Evolutionary conservation across 2,797 vertebrate genomes (phyloP), one percentile per base, ranked within the genome.

Genomic region (Amblyopsis hoosieri): DNA sequence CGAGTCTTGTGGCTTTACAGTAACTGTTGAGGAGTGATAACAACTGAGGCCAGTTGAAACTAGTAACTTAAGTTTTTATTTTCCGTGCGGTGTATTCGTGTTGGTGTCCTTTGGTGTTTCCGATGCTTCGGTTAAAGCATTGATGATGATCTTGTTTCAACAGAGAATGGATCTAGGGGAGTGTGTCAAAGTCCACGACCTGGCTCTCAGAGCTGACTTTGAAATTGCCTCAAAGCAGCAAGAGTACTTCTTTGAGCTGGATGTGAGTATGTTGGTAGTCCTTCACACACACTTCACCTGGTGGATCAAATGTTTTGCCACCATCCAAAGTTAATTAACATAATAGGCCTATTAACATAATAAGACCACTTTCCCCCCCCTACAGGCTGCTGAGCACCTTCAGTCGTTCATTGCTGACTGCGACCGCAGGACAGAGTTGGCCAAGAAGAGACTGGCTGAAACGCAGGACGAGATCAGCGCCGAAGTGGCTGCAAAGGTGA

Each of bases 91-190:
- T 42, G 37, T 9, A 42, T 42, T 42, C 6, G 3, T 9, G 37
- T 7, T 9, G 9, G 37, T 42, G 9, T 23, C 23, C 3, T 23
- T 23, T 23, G 37, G 37, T 29, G 12, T 10, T 12, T 23, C 5
- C 23, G 10, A 23, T 23, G 52, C 3, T 5, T 31, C 29, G 10
- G 9, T 19, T 11, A 51, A 11, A 50, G 10, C 29, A 17, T 53
- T 19, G 6, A 50, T 33, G 11, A 54, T 2, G 54, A 60, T 79
- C 1, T 72, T 9, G 42, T 75, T 68, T 54, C 64, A 79, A 15
- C 85, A 99, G 98, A 94, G 98, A 83, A 99, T 99, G 98, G 98
- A 99, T 87, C 93, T 99, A 80, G 98, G 98, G 78, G 98, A 99
- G 83, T 99, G 98, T 81, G 85, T 96, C 74, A 99, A 98, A 87